Percentiles rank a stretch among this genome's conserved stretches.
Conservation (phyloP, 2,888 invertebrate genomes). For the Crepidodera aurea region DNA sequence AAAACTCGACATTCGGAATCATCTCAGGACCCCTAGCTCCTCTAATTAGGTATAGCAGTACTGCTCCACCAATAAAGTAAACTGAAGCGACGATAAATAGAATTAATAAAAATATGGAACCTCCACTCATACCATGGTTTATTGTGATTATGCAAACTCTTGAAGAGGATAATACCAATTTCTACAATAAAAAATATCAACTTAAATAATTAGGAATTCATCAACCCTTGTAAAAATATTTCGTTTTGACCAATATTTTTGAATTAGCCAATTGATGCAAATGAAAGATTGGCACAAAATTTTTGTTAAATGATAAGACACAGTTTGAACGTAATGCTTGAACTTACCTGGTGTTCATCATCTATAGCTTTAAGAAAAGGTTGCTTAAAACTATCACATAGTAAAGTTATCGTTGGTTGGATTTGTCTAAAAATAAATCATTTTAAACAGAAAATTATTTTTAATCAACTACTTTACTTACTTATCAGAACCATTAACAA, state of each 20-base stretch:
- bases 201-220: neutral
- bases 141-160: conserved; percentile 63
- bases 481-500: neutral
- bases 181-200: conserved; percentile 57
- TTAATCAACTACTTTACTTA: conserved; percentile 3
- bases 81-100: conserved; percentile 67
- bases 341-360: conserved; percentile 7
- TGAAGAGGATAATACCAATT: conserved; percentile 64
- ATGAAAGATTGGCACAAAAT: no score
- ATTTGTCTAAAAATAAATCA: conserved; percentile 22
- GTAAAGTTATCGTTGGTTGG: conserved; percentile 35
- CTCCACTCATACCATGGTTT: conserved; percentile 65
- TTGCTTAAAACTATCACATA: conserved; percentile 40
- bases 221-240: neutral
- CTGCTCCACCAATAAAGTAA: conserved; percentile 73
- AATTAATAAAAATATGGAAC: conserved; percentile 71
- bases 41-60: conserved; percentile 71
- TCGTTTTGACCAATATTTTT: conserved; percentile 34
- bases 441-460: neutral
- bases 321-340: neutral
- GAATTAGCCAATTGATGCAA: conserved; percentile 34
- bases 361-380: conserved; percentile 44
- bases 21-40: conserved; percentile 78
- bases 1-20: conserved; percentile 78
- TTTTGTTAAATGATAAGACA: no score